These are phyloP conservation scores for Junonia oenone DNA, from an alignment of 2,888 invertebrate genomes.

Conservation along the genomic window DNA sequence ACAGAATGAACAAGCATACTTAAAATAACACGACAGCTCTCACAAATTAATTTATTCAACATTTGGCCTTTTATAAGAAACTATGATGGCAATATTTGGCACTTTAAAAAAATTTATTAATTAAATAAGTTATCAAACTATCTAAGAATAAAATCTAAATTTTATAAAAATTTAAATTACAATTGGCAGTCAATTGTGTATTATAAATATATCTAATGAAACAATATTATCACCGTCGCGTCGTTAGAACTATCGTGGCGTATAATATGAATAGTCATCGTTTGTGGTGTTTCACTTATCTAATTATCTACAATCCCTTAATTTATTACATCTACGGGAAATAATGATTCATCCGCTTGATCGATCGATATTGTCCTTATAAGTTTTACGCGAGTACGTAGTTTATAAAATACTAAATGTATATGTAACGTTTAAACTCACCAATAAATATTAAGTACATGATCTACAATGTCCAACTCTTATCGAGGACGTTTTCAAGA, in stretches of 20 bases:
- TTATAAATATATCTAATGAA: conserved; percentile 63
- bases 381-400: conserved; percentile 76
- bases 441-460: conserved; percentile 50
- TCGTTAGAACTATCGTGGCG: conserved; percentile 56
- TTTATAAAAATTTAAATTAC: conserved; percentile 69
- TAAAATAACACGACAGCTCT: conserved; percentile 36
- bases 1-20: conserved; percentile 40
- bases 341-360: conserved; percentile 64
- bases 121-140: conserved; percentile 70
- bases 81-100: conserved; percentile 60
- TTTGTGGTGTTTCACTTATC: conserved; percentile 49
- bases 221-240: conserved; percentile 62
- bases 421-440: conserved; percentile 54
- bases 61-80: conserved; percentile 41
- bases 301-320: conserved; percentile 69
- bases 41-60: conserved; percentile 43
- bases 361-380: conserved; percentile 76
- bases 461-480: conserved; percentile 65
- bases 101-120: conserved; percentile 62
- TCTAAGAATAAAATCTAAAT: conserved; percentile 70
- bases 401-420: conserved; percentile 73
- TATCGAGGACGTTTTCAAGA: conserved; percentile 67
- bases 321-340: conserved; percentile 58
- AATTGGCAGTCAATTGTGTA: conserved; percentile 78
- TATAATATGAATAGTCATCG: conserved; percentile 55